Base-by-base conservation (phyloP, 1,140 invertebrate genomes). In the Drosophila varians region DNA sequence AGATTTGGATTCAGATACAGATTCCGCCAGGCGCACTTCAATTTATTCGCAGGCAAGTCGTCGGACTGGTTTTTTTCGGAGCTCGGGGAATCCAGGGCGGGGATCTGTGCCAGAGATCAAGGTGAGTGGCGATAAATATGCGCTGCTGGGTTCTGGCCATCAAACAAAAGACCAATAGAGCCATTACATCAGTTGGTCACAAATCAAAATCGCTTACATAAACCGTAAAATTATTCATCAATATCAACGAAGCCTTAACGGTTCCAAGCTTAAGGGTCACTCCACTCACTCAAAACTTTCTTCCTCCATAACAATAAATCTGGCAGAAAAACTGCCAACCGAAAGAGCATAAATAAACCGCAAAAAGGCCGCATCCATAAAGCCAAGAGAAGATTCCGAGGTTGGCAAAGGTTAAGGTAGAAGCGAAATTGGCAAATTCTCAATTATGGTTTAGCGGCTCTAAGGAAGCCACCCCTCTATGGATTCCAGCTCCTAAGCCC, bases 1-100 rank as follows among this genome's bases (percentile, higher is more conserved):
- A 71, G 48, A 76, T 61, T 51, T 28, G 26, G 60, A 66, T 66
- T 53, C 62, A 40, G 46, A 66, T 53, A 34, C 56, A 58, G 57
- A 71, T 51, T 48, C 46, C 42, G 48, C 47, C 40, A 38, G 75
- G 57, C 61, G 57, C 71, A 76, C 62, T 64, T 68, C 60, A 74
- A 71, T 71, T 58, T 58, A 46, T 69, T 70, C 47, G 65, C 56
- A 58, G 42, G 19, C 43, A 73, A 78, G 72, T 65, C 56, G 62
- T 61, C 64, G 62, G 71, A 84, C 80, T 73, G 80, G 80, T 86
- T 84, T 83, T 58, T n/a, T 9, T 31, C 28, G 8, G 19, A 34
- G 42, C 9, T 16, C 28, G 19, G 49, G 16, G 40, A 14, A 21
- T 12, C 25, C 40, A 49, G 38, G 40, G 55, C 40, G 52, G 9